These are phyloP conservation scores for Leiothrix lutea DNA, from an alignment of 2,113 vertebrate species.

Conservation along the genomic window DNA sequence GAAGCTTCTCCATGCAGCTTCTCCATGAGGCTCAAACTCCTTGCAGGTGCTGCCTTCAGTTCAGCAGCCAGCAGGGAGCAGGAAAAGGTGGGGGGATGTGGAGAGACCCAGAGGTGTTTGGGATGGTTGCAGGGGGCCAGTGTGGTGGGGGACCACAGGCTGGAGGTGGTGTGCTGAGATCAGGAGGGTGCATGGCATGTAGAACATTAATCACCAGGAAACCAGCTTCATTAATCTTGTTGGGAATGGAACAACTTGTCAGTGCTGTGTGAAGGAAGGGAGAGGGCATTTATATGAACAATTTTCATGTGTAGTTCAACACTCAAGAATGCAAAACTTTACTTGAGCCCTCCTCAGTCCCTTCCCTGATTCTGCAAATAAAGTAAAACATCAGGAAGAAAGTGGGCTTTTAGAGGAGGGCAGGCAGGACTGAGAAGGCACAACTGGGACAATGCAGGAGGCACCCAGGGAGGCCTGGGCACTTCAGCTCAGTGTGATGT, in stretches of 20 bases:
- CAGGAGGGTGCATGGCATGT: not conserved
- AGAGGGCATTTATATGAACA: not conserved
- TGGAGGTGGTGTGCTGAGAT: not conserved
- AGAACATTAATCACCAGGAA: not conserved
- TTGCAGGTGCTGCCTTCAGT: not conserved
- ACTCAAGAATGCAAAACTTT: not conserved
- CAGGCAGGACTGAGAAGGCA: not conserved
- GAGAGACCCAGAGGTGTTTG: not conserved
- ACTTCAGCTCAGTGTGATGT: not conserved
- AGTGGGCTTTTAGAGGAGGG: not conserved
- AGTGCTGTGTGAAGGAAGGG: not conserved
- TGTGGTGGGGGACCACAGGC: too few relatives aligned
- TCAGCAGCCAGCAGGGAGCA: not conserved
- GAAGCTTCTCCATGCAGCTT: fast-evolving
- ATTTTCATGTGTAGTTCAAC: not conserved
- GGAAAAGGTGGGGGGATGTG: not conserved
- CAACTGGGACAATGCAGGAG: not conserved
- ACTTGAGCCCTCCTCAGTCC: not conserved
- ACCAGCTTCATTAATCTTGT: not conserved
- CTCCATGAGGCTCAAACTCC: fast-evolving
- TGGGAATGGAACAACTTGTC: not conserved
- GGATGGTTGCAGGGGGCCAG: not conserved
- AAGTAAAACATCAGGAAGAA: not conserved
- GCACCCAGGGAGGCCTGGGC: not conserved
- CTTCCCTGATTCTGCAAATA: not conserved